Percentiles rank a stretch among this genome's conserved stretches.
phyloP scores from a whole-genome alignment of 2,113 vertebrate species.

The Indri indri region DNA sequence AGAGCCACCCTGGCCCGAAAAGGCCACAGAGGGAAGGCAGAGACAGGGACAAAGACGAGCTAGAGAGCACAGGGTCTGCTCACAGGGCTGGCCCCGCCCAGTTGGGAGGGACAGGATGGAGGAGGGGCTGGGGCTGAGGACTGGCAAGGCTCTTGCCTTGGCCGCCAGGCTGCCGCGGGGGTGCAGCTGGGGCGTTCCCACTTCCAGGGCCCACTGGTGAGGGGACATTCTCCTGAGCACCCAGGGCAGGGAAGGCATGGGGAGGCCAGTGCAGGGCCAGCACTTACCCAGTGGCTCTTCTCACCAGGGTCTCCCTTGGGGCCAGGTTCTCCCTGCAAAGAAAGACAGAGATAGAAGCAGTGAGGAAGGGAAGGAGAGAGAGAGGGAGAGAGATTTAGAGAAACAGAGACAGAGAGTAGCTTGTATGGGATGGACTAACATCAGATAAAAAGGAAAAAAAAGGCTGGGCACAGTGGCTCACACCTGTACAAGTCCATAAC shows the following conservation, averaged over 20 bases:
- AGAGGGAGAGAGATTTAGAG: not conserved
- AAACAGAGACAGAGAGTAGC: not conserved
- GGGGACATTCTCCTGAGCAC: not conserved
- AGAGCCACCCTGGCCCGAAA: not conserved
- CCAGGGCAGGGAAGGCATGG: not conserved
- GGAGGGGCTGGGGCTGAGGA: not conserved
- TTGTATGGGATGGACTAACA: not conserved
- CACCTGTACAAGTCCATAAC: not conserved
- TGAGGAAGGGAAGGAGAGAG: not conserved
- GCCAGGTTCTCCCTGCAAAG: conserved; percentile 90
- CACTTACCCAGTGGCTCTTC: conserved; percentile 95
- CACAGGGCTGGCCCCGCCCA: not conserved
- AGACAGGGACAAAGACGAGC: conserved; percentile 41
- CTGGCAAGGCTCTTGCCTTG: not conserved
- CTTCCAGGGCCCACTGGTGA: not conserved
- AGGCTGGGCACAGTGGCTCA: too few relatives aligned
- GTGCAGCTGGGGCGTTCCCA: not conserved
- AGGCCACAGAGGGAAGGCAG: not conserved
- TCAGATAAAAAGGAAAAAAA: not conserved
- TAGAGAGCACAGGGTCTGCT: not conserved
- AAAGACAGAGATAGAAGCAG: conserved; percentile 42
- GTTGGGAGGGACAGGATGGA: not conserved
- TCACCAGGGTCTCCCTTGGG: conserved; percentile 93
- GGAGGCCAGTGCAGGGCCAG: not conserved
- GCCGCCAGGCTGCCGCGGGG: not conserved